Percentiles rank a stretch among this genome's conserved stretches.
These are phyloP conservation scores for Onthophagus sagittarius DNA, from an alignment of 2,888 invertebrate genomes.

Conservation along the genomic window DNA sequence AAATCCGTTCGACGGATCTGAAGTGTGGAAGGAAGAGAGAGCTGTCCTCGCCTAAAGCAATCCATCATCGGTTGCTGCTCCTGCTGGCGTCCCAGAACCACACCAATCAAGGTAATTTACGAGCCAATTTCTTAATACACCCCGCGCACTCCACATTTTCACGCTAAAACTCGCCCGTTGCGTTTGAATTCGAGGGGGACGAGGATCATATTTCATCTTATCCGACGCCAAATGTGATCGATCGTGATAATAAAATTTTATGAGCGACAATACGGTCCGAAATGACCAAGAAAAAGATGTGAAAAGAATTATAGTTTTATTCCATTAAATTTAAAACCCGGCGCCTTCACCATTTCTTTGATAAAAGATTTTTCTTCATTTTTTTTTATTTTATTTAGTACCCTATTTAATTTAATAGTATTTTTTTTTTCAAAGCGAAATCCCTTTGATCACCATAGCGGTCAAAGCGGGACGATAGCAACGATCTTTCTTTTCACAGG, in stretches of 20 bases:
- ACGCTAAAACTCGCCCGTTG: background rate
- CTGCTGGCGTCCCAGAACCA: background rate
- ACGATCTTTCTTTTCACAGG: background rate
- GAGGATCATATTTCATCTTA: conserved; percentile 2
- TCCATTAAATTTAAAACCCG: background rate
- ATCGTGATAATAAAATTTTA: conserved; percentile 11
- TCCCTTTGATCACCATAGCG: background rate
- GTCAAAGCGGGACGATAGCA: background rate
- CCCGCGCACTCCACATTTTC: background rate
- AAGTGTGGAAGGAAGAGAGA: background rate
- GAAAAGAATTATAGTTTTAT: background rate
- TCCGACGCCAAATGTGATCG: conserved; percentile 5
- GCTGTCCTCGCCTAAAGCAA: background rate
- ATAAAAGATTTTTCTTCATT: no score
- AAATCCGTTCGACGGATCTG: background rate
- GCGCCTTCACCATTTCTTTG: background rate
- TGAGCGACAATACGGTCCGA: background rate
- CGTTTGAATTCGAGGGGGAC: no score
- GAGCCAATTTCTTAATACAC: conserved; percentile 12
- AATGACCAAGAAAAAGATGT: background rate
- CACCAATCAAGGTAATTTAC: conserved; percentile 13
- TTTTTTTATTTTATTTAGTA: no score
- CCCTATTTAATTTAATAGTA: no score
- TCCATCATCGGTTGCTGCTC: conserved; percentile 1
- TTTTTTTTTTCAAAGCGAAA: background rate